phyloP scores from a whole-genome alignment of 1,140 invertebrate genomes.

The Harlomillsia oculata region DNA sequence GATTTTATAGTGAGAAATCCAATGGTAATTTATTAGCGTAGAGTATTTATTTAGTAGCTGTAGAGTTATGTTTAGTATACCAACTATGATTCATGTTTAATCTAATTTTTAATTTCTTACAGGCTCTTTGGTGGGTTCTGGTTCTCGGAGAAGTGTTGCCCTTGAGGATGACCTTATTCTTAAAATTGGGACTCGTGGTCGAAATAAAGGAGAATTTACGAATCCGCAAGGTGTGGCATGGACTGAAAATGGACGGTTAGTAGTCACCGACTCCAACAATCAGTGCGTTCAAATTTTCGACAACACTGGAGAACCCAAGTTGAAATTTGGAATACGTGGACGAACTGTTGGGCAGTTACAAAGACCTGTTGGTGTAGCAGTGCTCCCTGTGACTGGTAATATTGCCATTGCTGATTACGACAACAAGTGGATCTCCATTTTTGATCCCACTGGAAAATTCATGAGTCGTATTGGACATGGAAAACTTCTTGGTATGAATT shows the following conservation, averaged over 20 bases:
- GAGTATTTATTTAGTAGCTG: too few relatives aligned
- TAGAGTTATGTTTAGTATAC: not conserved
- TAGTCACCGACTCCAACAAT: constrained; percentile 52
- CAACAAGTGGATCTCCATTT: constrained; percentile 51
- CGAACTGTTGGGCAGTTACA: constrained; percentile 47
- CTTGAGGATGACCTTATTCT: constrained; percentile 46
- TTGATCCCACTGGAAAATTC: constrained; percentile 48
- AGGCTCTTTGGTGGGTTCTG: too few relatives aligned
- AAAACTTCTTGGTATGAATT: constrained; percentile 44
- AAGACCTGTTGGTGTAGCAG: constrained; percentile 48
- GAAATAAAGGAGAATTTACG: constrained; percentile 49
- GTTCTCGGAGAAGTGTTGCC: constrained; percentile 42
- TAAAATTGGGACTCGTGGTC: constrained; percentile 45
- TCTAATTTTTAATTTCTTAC: not conserved
- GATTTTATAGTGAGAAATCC: constrained; percentile 21
- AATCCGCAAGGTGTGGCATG: constrained; percentile 49
- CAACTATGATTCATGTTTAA: too few relatives aligned
- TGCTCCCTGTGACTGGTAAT: constrained; percentile 45
- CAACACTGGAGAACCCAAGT: constrained; percentile 39
- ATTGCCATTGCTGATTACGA: constrained; percentile 53
- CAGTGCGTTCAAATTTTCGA: constrained; percentile 47
- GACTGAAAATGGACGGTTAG: constrained; percentile 41
- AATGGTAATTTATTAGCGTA: constrained; percentile 21
- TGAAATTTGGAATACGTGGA: constrained; percentile 46
- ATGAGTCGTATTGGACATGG: constrained; percentile 47